These are phyloP conservation scores for Saccostrea glomerata DNA, from an alignment of 1,140 invertebrate genomes.

Conservation along the genomic window DNA sequence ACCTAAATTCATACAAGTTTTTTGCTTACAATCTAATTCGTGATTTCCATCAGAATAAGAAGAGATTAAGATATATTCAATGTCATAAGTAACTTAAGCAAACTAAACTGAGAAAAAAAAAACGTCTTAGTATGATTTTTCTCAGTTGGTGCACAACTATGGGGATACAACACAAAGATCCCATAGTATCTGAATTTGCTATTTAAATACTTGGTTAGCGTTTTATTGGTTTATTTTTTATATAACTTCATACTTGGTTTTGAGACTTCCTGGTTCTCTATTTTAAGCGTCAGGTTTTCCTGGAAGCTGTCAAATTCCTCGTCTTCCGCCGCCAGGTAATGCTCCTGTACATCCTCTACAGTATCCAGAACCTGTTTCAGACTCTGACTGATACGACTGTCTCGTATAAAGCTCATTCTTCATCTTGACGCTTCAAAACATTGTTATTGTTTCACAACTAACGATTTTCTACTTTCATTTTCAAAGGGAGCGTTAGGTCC, in stretches of 20 bases:
- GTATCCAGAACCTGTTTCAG: constrained; percentile 6
- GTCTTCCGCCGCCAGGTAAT: constrained; percentile 54
- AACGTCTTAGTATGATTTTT: no score
- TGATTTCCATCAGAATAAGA: no score
- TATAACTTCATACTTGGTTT: constrained; percentile 40
- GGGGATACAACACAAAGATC: neutral
- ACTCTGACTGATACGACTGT: constrained; percentile 12
- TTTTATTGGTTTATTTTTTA: neutral
- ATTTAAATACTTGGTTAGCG: neutral
- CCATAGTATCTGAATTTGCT: neutral
- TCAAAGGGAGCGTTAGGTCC: no score
- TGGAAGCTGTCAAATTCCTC: constrained; percentile 48
- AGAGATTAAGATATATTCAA: neutral
- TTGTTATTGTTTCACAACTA: no score
- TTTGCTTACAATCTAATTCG: no score
- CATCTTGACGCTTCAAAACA: neutral
- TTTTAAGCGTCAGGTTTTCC: constrained; percentile 49
- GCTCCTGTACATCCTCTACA: constrained; percentile 49
- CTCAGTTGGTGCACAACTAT: neutral
- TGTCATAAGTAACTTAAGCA: neutral
- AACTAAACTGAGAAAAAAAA: neutral
- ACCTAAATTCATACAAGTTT: no score
- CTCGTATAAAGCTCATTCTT: constrained; percentile 29
- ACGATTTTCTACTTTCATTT: no score
- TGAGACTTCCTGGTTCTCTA: constrained; percentile 45